These are phyloP conservation scores for Diloba caeruleocephala DNA, from an alignment of 2,888 invertebrate species.

Conservation along the genomic window DNA sequence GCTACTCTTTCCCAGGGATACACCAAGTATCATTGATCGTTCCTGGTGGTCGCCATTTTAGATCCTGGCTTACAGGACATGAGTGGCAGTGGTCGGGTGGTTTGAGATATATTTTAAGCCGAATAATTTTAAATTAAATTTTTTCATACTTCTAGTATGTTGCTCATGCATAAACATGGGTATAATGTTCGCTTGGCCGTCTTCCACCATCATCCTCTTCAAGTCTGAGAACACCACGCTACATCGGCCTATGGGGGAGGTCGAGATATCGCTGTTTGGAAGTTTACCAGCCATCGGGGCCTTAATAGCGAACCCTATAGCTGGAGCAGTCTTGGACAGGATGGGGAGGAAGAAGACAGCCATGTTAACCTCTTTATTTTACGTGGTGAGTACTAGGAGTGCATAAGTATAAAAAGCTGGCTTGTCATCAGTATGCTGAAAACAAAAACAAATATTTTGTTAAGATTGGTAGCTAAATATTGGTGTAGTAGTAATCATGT, in stretches of 20 bases:
- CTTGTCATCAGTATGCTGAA: neutral
- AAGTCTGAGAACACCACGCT: conserved; percentile 71
- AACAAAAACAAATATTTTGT: no score
- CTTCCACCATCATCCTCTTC: conserved; percentile 71
- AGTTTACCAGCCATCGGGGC: conserved; percentile 73
- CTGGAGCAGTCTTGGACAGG: conserved; percentile 56
- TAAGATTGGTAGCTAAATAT: no score
- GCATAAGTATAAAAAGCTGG: neutral
- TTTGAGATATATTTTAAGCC: neutral
- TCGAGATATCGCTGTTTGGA: conserved; percentile 70
- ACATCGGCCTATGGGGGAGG: conserved; percentile 69
- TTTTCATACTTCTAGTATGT: conserved; percentile 63
- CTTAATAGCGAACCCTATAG: conserved; percentile 64
- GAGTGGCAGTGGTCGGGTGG: no score
- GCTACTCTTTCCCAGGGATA: no score
- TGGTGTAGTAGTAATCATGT: no score
- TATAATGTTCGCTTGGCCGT: conserved; percentile 74
- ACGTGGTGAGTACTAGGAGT: conserved; percentile 63
- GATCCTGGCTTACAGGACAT: no score
- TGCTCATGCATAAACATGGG: conserved; percentile 70
- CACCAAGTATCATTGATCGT: no score
- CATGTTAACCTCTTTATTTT: conserved; percentile 56
- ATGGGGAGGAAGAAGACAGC: conserved; percentile 70
- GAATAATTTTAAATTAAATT: no score
- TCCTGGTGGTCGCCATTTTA: no score